These are phyloP conservation scores for Sarcophaga carnaria DNA, from an alignment of 2,888 invertebrate genomes.

Conservation along the genomic window DNA sequence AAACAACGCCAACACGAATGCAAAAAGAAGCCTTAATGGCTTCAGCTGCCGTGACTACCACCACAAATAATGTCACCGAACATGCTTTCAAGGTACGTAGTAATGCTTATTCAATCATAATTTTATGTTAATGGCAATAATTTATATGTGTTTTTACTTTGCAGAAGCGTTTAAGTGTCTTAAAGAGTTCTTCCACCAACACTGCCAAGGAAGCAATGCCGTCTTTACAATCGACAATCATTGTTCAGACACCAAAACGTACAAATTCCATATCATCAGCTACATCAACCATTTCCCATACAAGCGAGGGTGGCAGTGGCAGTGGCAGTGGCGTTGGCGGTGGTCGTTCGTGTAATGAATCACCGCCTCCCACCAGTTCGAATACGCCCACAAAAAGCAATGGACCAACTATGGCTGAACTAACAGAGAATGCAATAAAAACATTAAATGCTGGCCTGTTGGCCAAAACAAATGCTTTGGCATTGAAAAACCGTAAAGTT, in stretches of 20 bases:
- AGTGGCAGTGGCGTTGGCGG: slow-evolving; percentile 56
- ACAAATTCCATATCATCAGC: slow-evolving; percentile 73
- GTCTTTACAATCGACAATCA: slow-evolving; percentile 68
- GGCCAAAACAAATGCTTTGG: slow-evolving; percentile 65
- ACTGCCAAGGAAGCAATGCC: slow-evolving; percentile 57
- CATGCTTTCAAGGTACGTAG: slow-evolving; percentile 61
- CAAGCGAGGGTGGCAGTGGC: slow-evolving; percentile 64
- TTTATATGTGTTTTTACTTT: neutral
- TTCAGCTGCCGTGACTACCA: slow-evolving; percentile 63
- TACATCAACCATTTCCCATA: slow-evolving; percentile 70
- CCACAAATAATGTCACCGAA: slow-evolving; percentile 54
- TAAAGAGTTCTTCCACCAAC: slow-evolving; percentile 47
- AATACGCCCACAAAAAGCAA: slow-evolving; percentile 22
- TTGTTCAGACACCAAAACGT: slow-evolving; percentile 72
- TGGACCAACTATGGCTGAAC: slow-evolving; percentile 61
- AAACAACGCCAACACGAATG: slow-evolving; percentile 78
- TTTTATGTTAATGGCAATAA: no score
- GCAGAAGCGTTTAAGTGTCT: slow-evolving; percentile 69
- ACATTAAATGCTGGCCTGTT: slow-evolving; percentile 64
- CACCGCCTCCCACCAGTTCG: slow-evolving; percentile 68
- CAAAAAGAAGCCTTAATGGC: slow-evolving; percentile 74
- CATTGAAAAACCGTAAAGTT: slow-evolving; percentile 76
- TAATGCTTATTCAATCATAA: no score
- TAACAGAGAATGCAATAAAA: slow-evolving; percentile 65
- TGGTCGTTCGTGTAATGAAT: slow-evolving; percentile 61